These are phyloP conservation scores for Drosophila watanabei DNA, from an alignment of 1,140 invertebrate species.

Conservation along the genomic window DNA sequence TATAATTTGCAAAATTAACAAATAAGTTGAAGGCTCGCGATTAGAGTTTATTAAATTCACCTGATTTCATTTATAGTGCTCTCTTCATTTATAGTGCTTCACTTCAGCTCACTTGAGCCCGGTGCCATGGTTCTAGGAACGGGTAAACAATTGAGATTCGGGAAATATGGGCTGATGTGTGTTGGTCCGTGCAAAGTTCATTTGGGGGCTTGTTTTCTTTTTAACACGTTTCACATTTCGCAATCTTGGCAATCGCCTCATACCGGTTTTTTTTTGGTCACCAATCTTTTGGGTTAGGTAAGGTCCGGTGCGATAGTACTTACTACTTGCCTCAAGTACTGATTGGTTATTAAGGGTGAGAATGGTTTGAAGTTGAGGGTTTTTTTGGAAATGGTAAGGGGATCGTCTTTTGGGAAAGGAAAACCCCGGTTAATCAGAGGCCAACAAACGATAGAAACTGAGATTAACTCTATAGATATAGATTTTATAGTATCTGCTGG, in stretches of 20 bases:
- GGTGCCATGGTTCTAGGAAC: slow-evolving; percentile 32
- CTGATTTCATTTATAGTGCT: slow-evolving; percentile 68
- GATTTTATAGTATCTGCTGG: neutral
- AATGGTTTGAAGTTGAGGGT: neutral
- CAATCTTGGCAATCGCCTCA: slow-evolving; percentile 28
- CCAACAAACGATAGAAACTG: too few relatives aligned
- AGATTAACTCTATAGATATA: neutral
- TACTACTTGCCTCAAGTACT: slow-evolving; percentile 19
- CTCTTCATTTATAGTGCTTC: slow-evolving; percentile 3
- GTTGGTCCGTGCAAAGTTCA: slow-evolving; percentile 38
- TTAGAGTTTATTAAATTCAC: slow-evolving; percentile 77
- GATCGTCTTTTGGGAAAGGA: neutral
- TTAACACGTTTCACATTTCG: slow-evolving; percentile 39
- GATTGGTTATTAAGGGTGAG: slow-evolving; percentile 18
- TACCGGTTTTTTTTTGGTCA: slow-evolving; percentile 9
- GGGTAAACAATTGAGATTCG: slow-evolving; percentile 41
- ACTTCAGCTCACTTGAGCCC: slow-evolving; percentile 31
- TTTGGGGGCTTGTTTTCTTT: slow-evolving; percentile 31
- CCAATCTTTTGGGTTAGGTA: slow-evolving; percentile 41
- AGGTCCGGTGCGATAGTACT: slow-evolving; percentile 44
- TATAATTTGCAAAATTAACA: slow-evolving; percentile 68
- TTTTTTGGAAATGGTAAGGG: neutral
- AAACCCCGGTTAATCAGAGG: neutral
- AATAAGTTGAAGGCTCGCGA: slow-evolving; percentile 50
- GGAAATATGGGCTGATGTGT: slow-evolving; percentile 41